Percentiles rank a stretch among this genome's conserved stretches.
Conservation (phyloP, 2,113 vertebrate genomes). For the Megaceryle maxima region DNA sequence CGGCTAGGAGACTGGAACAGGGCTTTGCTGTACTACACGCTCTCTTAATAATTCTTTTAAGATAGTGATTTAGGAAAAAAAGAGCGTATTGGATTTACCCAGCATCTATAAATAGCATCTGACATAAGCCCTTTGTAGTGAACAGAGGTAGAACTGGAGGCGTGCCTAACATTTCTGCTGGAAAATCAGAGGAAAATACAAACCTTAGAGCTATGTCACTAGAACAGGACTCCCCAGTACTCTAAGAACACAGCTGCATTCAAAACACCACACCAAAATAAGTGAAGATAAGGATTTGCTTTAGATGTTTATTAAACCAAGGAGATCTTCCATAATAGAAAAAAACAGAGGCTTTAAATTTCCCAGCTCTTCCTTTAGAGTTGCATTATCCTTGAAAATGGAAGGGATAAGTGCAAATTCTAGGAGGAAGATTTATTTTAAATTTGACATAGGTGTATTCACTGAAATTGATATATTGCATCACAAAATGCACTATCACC, state of each 20-base stretch:
- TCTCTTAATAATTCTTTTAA: background rate
- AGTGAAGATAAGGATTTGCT: constrained; percentile 51
- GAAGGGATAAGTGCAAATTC: constrained; percentile 27
- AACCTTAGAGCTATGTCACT: background rate
- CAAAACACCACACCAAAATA: constrained; percentile 57
- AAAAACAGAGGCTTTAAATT: constrained; percentile 46
- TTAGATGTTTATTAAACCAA: constrained; percentile 69
- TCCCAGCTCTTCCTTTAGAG: constrained; percentile 35
- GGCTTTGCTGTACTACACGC: background rate
- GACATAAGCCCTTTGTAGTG: background rate
- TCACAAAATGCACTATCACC: constrained; percentile 66
- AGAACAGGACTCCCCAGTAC: background rate
- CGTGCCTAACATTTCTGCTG: background rate
- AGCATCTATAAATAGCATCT: background rate
- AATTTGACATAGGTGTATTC: constrained; percentile 51
- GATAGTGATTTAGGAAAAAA: background rate
- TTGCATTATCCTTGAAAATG: constrained; percentile 39
- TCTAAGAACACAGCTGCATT: background rate
- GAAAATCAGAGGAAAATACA: background rate
- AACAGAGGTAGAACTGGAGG: background rate
- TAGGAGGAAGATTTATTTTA: constrained; percentile 23
- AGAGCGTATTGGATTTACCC: background rate
- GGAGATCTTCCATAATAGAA: constrained; percentile 66
- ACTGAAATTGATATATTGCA: constrained; percentile 61
- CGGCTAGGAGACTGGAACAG: background rate